Evolutionary conservation across 2,797 vertebrate species (phyloP), one percentile per base, ranked within the genome.

Genomic region (Syngnathus rostellatus): DNA sequence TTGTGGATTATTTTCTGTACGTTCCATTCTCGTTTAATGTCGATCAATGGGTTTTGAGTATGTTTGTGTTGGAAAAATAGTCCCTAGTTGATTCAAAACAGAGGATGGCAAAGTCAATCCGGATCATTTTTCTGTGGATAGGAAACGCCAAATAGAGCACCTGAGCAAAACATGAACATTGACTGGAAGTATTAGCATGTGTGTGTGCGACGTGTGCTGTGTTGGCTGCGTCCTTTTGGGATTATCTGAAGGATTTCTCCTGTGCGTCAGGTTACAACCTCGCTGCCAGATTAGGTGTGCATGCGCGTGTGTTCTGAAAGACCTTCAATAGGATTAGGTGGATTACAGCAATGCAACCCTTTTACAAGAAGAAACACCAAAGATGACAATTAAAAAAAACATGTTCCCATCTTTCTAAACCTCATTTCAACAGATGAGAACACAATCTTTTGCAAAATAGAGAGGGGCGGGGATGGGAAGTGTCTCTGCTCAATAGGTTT

Each of bases 321-420:
- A 79, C 78, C 77, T 85, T 31, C 84, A 89, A 88, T 84, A 84
- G 83, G 86, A 88, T 88, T 89, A 90, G 74, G 67, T 84, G 87
- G 88, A 90, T 89, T 89, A 89, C 82, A 86, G 74, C 74, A 84
- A 87, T 82, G 85, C 74, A 83, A 74, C 83, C 78, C 77, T 86
- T 65, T 86, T 82, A 88, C 80, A 79, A 82, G 81, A 78, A 73
- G 81, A 75, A 76, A 83, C 79, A 83, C 68, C 71, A 70, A 63
- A 73, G 37, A 39, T 10, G 81, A 88, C 75, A 78, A 81, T 81
- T 31, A 2, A 67, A 61, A 78, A 70, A 73, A 40, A 74, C 62
- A 74, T 63, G 76, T 62, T 74, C 68, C 70, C 78, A 78, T 67
- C 53, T 71, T 70, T 77, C 69, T 75, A 76, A 85, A 77, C 78